A percentile compares a stretch with the other conserved stretches of the same genome.
Conservation (phyloP, 1,140 invertebrate genomes). For the Himalopsyche phryganea region DNA sequence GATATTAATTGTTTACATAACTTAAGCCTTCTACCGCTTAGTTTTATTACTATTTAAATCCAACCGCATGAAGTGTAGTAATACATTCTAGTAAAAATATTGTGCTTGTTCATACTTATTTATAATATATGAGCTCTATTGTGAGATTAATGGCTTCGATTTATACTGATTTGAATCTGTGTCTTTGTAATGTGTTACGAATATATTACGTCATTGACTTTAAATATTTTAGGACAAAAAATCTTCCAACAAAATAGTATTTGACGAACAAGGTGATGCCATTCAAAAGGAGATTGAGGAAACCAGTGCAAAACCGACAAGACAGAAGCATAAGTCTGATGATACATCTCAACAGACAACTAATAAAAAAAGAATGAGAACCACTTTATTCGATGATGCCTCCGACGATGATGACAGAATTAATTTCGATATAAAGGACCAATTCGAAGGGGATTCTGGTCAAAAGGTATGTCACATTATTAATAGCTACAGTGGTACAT, state of each 20-base stretch:
- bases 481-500: too few species aligned
- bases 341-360: background rate
- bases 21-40: background rate
- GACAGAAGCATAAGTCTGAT: too few species aligned
- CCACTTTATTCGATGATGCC: conserved; percentile 47
- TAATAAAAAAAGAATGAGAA: conserved; percentile 33
- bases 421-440: conserved; percentile 53
- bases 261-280: conserved; percentile 44
- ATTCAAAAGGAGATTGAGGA: background rate
- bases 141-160: too few species aligned
- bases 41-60: too few species aligned
- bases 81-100: too few species aligned
- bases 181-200: too few species aligned
- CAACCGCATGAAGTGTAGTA: too few species aligned
- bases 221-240: conserved; percentile 53
- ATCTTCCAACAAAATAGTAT: conserved; percentile 56
- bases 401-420: conserved; percentile 46
- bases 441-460: conserved; percentile 55
- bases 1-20: background rate
- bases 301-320: background rate
- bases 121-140: too few species aligned
- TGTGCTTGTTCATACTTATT: too few species aligned
- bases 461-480: conserved; percentile 55
- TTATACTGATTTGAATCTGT: too few species aligned
- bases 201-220: too few species aligned